Base-by-base conservation (phyloP, 2,888 invertebrate species). In the Lypha dubia region DNA sequence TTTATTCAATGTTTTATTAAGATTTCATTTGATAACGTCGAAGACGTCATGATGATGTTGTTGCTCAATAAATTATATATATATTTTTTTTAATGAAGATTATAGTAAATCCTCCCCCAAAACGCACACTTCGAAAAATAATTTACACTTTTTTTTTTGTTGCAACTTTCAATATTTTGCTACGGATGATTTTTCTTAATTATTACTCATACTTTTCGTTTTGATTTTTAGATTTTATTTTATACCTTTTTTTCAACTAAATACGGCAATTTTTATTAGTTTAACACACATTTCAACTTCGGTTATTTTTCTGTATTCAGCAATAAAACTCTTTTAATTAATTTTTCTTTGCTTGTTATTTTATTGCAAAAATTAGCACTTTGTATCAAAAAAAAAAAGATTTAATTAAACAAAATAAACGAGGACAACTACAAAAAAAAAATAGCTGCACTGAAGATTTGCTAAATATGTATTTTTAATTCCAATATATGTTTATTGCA, bases 261-360 rank as follows among this genome's bases (percentile, higher is more conserved):
- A 28, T 53, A 41, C 15, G 32, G 13, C 44, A 60, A 28, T 60
- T 44, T 70, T 22, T 35, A 28, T 49, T 51, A 56, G 41, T 32
- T 76, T 70, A 70, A 83, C 74, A 79, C 63, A 71, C 68, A 46
- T 70, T 60, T 67, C 22, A 5, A 44, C 65, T 46, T 38, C 5
- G 67, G 58, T 73, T 22, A 70, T 56, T 74, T 63, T 79, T 79
- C 71, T 76, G 46, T 84, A 79, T 51, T 79, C 79, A 71, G 74
- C 79, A 70, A 65, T 44, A 53, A 68, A 53, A 17, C 24, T 70
- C 49, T 70, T 70, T 70, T 51, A 58, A 4, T 24, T 46, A 38
- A 32, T 28, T 76, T 81, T 63, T 28, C 4, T 22, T n/a, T 58
- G 24, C 4, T 22, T 22, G 46, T 38, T 53, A 24, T 17, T 38